phyloP scores from a whole-genome alignment of 2,888 invertebrate genomes.

The Philereme transversata region DNA sequence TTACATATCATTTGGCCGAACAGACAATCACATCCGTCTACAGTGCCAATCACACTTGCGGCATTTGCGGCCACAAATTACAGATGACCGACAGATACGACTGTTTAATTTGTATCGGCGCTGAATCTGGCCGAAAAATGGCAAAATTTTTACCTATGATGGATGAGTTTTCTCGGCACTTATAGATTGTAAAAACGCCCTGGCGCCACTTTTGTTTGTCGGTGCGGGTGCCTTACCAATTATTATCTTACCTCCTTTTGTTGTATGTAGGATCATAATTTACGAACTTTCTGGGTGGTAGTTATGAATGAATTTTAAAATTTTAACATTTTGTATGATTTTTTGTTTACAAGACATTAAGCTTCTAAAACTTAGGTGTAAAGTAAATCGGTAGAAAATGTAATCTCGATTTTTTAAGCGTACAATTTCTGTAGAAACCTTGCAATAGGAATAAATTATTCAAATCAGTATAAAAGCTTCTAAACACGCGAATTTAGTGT shows the following conservation, averaged over 20 bases:
- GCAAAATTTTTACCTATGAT: slow-evolving; percentile 24
- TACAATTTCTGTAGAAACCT: no score
- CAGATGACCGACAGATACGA: slow-evolving; percentile 25
- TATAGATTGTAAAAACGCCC: slow-evolving; percentile 8
- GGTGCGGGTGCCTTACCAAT: slow-evolving; percentile 39
- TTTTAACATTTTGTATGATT: slow-evolving; percentile 25
- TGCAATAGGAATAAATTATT: no score
- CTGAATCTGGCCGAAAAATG: slow-evolving; percentile 19
- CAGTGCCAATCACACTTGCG: slow-evolving; percentile 33
- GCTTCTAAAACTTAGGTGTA: no score
- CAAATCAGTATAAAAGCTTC: no score
- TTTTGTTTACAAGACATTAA: no score
- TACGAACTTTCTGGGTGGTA: slow-evolving; percentile 53
- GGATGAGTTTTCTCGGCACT: slow-evolving; percentile 9
- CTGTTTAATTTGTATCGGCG: slow-evolving; percentile 20
- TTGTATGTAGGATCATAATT: slow-evolving; percentile 20
- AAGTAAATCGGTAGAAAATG: no score
- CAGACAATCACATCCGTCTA: slow-evolving; percentile 56
- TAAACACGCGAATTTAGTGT: no score
- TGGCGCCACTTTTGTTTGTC: slow-evolving; percentile 33
- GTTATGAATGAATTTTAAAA: slow-evolving; percentile 47
- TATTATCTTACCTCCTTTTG: slow-evolving; percentile 48
- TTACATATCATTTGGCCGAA: slow-evolving; percentile 75
- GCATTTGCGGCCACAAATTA: slow-evolving; percentile 34
- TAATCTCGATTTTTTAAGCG: no score